Base-by-base conservation (phyloP, 2,888 invertebrate genomes). In the Drosophila siamana region DNA sequence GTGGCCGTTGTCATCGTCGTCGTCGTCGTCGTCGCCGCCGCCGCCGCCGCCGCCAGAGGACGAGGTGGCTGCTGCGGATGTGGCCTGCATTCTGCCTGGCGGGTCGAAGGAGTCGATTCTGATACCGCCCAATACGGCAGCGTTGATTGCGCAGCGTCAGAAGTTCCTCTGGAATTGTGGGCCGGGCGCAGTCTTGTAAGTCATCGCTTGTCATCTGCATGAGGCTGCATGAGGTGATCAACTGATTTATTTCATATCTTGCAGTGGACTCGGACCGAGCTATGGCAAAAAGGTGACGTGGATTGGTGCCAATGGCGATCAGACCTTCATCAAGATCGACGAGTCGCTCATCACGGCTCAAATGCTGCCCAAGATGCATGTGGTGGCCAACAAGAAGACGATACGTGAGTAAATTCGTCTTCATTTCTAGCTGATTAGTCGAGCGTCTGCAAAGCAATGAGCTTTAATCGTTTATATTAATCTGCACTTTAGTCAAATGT, bases 281-380 rank as follows among this genome's bases (percentile, higher is more conserved):
- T 95, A 96, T 93, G 97, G 98, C 0, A 95, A 97, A 78, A 94
- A 96, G 84, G 99, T 98, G 0, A 97, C 97, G 0, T 98, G 98
- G 98, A 94, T 99, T 13, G 96, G 97, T 0, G 98, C 98, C 4
- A 97, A 97, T n/a, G 98, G 98, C 0, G 99, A 99, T 93, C 97
- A 98, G 92, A 99, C 99, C 1, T 98, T 97, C 90, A 94, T 98
- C 50, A 97, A 97, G 92, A 95, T 98, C 56, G 98, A 98, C 78
- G 98, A 98, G 92, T 95, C 96, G 2, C 93, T 98, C n/a, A 97
- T 99, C 72, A 98, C 98, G 91, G 96, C 97, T 0, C 96, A 97
- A 76, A 97, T 96, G 87, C 94, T 99, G 63, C 95, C 96, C 46
- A 96, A 96, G 84, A 96, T 98, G 24, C 97, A 96, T 60, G 96